Evolutionary conservation across 2,888 invertebrate genomes (phyloP), one percentile per base, ranked within the genome.

Genomic region (Brassicogethes aeneus): DNA sequence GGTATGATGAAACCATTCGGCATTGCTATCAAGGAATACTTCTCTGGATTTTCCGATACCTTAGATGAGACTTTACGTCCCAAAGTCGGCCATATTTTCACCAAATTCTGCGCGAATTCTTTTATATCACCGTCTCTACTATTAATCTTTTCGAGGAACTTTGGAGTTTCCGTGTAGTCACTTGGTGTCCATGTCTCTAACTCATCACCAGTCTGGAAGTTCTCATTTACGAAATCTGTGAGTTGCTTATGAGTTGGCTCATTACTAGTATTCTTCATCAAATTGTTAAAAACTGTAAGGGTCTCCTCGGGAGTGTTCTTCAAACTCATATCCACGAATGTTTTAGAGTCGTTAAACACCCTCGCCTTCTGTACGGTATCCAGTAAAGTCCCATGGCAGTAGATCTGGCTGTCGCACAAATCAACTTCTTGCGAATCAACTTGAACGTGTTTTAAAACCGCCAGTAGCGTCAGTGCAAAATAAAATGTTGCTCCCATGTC

Each of bases 271-370:
- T 64, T 48, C n/a, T 70, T 64, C 59, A 81, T 73, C 23, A 84
- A 66, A 12, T 59, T 53, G 0, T 74, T 63, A 55, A 82, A 85
- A 30, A 72, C 72, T 3, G 55, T 50, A 14, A 82, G 62, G 0
- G 79, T 79, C 40, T 67, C 69, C 44, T 74, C 70, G 46, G 78
- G 75, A 34, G 79, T 68, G 15, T 69, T 62, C 44, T 71, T 75
- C 64, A 87, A 71, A 51, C 78, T 77, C 65, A 82, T 74, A 61
- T 91, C 89, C 10, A 90, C 89, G 66, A 89, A 90, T 1, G 82
- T 79, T 64, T 90, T 91, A 17, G 87, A 88, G 64, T 91, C 90
- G 5, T 69, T 60, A 64, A 73, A 87, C 43, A 89, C 65, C 14
- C 70, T 62, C 0, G 80, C 73, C 62, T 76, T 68, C 64, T 89